These are phyloP conservation scores for Lasioglossum baleicum DNA, from an alignment of 1,140 invertebrate genomes.

Conservation along the genomic window DNA sequence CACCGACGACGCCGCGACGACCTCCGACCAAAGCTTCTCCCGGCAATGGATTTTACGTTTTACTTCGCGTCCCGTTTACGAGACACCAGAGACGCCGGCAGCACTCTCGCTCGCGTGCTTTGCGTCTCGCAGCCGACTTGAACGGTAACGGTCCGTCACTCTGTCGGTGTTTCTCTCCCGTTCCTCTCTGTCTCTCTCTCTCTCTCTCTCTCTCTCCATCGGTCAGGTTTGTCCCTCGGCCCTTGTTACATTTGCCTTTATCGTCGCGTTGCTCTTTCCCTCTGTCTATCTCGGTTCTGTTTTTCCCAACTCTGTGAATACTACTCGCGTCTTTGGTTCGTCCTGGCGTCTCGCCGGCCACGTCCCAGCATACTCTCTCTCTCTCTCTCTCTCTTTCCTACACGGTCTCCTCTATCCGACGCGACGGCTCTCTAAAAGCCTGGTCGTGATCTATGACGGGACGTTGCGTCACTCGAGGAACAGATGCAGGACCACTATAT, in stretches of 20 bases:
- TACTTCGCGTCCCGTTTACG: conserved; percentile 23
- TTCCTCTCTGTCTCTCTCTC: conserved; percentile 21
- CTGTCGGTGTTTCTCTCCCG: conserved; percentile 45
- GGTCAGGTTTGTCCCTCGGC: conserved; percentile 14
- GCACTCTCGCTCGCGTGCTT: conserved; percentile 61
- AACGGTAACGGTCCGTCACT: conserved; percentile 77
- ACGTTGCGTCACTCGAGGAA: conserved; percentile 80
- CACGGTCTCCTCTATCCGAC: conserved; percentile 70
- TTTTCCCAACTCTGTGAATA: conserved; percentile 3
- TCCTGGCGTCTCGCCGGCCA: conserved; percentile 26
- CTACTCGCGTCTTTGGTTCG: no score
- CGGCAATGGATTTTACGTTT: conserved; percentile 53
- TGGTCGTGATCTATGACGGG: conserved; percentile 78
- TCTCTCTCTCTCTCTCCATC: conserved; percentile 28
- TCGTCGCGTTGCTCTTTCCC: conserved; percentile 19
- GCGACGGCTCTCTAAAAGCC: conserved; percentile 78
- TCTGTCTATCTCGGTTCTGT: conserved; percentile 8
- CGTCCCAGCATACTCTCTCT: no score
- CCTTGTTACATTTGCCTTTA: conserved; percentile 39
- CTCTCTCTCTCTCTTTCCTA: conserved; percentile 43
- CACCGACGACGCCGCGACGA: neutral
- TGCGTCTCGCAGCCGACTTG: conserved; percentile 70
- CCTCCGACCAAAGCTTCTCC: conserved; percentile 2
- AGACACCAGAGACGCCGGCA: conserved; percentile 49
- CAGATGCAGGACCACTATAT: conserved; percentile 81